phyloP scores from a whole-genome alignment of 2,797 vertebrate genomes.

The Diglossa cyanea region DNA sequence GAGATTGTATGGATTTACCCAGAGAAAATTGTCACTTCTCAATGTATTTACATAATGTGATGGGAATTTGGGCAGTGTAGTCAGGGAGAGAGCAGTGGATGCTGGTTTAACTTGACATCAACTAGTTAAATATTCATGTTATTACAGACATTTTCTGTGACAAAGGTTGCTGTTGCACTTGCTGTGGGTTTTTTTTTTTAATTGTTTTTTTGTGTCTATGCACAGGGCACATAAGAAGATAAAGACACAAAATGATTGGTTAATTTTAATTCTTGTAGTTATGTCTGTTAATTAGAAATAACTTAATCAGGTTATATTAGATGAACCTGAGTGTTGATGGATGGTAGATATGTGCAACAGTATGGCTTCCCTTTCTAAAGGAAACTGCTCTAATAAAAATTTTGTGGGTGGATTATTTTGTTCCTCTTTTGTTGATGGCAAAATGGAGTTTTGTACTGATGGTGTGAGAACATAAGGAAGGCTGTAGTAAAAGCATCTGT shows the following conservation, averaged over 20 bases:
- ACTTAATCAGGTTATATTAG: neutral
- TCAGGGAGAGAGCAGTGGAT: fast-evolving
- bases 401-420: neutral
- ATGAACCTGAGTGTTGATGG: neutral
- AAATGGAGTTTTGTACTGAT: neutral
- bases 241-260: neutral
- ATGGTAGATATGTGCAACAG: neutral
- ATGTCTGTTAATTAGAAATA: neutral
- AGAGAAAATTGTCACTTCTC: neutral
- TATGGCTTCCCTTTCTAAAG: neutral
- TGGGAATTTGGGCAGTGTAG: neutral
- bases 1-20: neutral
- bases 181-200: neutral
- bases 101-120: neutral
- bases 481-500: neutral
- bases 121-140: neutral
- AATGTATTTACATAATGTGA: neutral
- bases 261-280: neutral
- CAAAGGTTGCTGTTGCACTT: neutral
- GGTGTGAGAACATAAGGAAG: neutral
- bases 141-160: neutral
- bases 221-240: neutral
- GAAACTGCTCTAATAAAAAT: neutral
- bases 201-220: neutral
- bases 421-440: neutral